A percentile compares a stretch with the other conserved stretches of the same genome.
phyloP scores from a whole-genome alignment of 2,888 invertebrate genomes.

The Hypomecis punctinalis region DNA sequence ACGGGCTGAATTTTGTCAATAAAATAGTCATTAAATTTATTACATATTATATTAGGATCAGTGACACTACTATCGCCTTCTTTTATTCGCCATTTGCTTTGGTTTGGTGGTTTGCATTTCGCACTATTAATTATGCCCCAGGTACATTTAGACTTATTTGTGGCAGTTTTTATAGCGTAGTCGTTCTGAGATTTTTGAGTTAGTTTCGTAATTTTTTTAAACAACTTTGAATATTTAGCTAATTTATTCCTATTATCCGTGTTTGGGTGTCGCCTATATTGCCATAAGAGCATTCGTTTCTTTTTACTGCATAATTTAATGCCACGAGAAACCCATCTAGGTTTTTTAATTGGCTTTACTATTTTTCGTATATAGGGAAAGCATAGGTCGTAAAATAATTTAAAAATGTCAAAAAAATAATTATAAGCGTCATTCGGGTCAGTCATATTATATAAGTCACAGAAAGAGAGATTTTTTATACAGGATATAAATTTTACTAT shows the following conservation, averaged over 20 bases:
- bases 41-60: neutral
- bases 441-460: neutral
- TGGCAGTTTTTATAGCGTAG: neutral
- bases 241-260: neutral
- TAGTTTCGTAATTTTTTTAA: conserved; percentile 1
- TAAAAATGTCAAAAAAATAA: conserved; percentile 7
- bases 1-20: conserved; percentile 1
- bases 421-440: conserved; percentile 3
- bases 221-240: neutral
- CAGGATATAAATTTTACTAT: neutral
- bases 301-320: conserved; percentile 3
- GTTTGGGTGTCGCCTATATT: neutral
- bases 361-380: neutral
- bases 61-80: neutral
- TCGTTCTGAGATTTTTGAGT: conserved; percentile 6
- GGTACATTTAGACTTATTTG: conserved; percentile 5
- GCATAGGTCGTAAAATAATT: conserved; percentile 9
- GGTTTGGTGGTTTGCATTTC: neutral
- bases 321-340: neutral
- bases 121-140: conserved; percentile 5
- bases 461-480: neutral
- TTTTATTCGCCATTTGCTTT: neutral
- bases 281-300: neutral
- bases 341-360: neutral
- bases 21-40: conserved; percentile 6